A percentile compares a stretch with the other conserved stretches of the same genome.
These are phyloP conservation scores for Clamator glandarius DNA, from an alignment of 2,797 vertebrate species.

Conservation along the genomic window DNA sequence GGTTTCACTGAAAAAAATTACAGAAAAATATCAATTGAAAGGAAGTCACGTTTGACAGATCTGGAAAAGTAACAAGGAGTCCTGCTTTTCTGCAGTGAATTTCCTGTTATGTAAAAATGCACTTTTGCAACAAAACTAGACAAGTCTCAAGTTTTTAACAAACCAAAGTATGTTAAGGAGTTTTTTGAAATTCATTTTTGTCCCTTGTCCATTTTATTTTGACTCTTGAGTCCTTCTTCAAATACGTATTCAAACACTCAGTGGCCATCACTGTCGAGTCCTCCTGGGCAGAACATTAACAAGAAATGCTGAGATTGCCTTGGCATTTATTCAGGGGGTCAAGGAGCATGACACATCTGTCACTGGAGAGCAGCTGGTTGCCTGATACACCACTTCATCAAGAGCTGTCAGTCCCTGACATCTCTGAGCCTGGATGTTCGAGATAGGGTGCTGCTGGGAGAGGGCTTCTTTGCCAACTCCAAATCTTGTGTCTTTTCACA, in stretches of 20 bases:
- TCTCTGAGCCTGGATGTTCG: neutral
- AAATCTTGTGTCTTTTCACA: neutral
- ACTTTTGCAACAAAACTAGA: neutral
- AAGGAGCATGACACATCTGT: neutral
- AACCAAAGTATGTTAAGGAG: neutral
- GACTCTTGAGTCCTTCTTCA: neutral
- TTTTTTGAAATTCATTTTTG: neutral
- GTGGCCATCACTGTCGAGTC: neutral
- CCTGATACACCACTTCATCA: neutral
- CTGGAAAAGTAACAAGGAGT: neutral
- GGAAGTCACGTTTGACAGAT: neutral
- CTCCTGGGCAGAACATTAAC: neutral
- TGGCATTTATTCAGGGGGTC: neutral
- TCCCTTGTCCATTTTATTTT: neutral
- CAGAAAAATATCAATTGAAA: neutral
- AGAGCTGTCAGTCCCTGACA: neutral
- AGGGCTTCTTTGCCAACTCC: neutral
- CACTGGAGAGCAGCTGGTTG: neutral
- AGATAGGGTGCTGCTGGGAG: fast-evolving
- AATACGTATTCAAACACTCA: neutral
- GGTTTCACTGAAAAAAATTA: neutral
- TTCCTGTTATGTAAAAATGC: neutral
- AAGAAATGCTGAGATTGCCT: neutral
- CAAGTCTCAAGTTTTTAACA: neutral
- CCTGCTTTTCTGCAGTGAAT: neutral